Base-by-base conservation (phyloP, 2,113 vertebrate genomes). In the Anoplopoma fimbria region DNA sequence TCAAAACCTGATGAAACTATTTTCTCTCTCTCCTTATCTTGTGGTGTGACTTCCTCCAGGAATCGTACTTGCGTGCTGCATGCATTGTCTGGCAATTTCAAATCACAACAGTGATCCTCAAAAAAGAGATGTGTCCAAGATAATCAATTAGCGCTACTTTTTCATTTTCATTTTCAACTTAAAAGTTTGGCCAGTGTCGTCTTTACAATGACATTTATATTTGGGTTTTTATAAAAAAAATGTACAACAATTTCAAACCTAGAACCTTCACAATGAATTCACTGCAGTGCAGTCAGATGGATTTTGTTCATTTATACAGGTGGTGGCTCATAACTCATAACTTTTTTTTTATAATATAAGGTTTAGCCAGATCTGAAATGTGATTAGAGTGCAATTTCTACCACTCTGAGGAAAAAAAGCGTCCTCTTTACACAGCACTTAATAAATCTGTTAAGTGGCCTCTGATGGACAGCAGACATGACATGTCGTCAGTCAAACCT, bases 1-100 rank as follows among this genome's bases (percentile, higher is more conserved):
- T 88, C 89, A 85, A 67, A 77, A 84, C 77, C 71, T 87, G 77
- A 88, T 87, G 70, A 85, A 91, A 87, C 79, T 68, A 81, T 88
- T 87, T 89, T 85, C 72, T 79, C 27, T 71, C 69, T 60, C 14
- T 42, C 29, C 29, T 83, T 71, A 77, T 83, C 77, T 68, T 72
- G 36, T 82, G 61, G 21, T 64, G 63, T 65, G 55, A 38, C 25
- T 9, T 75, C 84, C 29, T 29, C 42, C 19, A 70, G 62, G 82
- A 79, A 60, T 81, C 64, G 12, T 6, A 82, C 67, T 53, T 38
- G 33, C 62, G 77, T 68, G 69, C 60, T 68, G 70, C 42, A 47
- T n/a, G 38, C 38, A 49, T 51, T 34, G 67, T 15, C 55, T 19
- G 17, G 31, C 23, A 34, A 36, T 64, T 86, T 25, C 31, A 36